These are phyloP conservation scores for Chrysolina oricalcia DNA, from an alignment of 2,888 invertebrate genomes.

Conservation along the genomic window DNA sequence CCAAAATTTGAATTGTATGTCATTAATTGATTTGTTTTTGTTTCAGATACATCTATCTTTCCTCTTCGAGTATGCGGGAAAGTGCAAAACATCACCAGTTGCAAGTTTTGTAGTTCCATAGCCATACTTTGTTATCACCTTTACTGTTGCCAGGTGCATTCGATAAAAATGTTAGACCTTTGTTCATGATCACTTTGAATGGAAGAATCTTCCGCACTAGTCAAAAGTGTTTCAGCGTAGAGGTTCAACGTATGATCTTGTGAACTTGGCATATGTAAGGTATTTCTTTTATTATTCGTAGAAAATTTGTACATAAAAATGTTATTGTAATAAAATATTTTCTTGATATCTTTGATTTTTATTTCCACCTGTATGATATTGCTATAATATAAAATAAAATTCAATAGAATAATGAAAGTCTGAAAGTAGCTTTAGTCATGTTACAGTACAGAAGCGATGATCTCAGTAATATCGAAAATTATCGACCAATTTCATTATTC, in stretches of 20 bases:
- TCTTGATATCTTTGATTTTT: background rate
- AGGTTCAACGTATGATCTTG: conserved; percentile 19
- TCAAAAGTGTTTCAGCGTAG: conserved; percentile 2
- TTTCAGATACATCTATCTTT: conserved; percentile 32
- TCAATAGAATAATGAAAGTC: too few species aligned
- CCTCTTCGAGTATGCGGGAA: conserved; percentile 36
- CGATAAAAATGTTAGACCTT: background rate
- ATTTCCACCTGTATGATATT: background rate
- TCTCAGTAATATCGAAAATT: too few species aligned
- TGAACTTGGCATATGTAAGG: conserved; percentile 24
- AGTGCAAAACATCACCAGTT: conserved; percentile 47
- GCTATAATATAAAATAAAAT: too few species aligned
- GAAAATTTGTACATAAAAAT: conserved; percentile 29
- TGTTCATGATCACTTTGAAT: background rate
- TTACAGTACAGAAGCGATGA: too few species aligned
- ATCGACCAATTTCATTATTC: too few species aligned
- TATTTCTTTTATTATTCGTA: conserved; percentile 8
- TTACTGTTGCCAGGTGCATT: background rate
- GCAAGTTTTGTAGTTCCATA: conserved; percentile 51
- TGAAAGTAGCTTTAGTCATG: too few species aligned
- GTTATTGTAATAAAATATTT: background rate
- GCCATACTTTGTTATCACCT: conserved; percentile 25
- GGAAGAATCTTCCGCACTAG: conserved; percentile 3
- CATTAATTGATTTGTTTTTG: conserved; percentile 21
- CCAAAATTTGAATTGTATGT: background rate